phyloP scores from a whole-genome alignment of 2,888 invertebrate species.

The Caenorhabditis becei region DNA sequence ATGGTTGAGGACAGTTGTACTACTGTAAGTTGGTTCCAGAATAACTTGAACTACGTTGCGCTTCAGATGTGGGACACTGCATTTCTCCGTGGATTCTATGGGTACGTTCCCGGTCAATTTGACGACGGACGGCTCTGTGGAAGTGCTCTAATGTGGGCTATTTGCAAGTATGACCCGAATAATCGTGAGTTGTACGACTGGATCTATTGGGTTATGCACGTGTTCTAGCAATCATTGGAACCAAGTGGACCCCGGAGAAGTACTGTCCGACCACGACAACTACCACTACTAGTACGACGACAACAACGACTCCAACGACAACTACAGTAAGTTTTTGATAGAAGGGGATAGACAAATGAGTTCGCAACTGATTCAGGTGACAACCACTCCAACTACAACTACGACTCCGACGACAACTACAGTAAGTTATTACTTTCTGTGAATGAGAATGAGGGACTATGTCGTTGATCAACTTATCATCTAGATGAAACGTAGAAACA shows the following conservation, averaged over 20 bases:
- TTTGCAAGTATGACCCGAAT: constrained; percentile 43
- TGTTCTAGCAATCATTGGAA: constrained; percentile 14
- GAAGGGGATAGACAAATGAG: too few species aligned
- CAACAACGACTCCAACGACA: neutral
- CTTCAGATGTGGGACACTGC: constrained; percentile 32
- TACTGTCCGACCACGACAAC: constrained; percentile 7
- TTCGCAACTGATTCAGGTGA: too few species aligned
- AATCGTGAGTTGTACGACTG: constrained; percentile 20
- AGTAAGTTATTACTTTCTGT: too few species aligned
- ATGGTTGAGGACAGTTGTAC: constrained; percentile 38
- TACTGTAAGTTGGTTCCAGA: constrained; percentile 4
- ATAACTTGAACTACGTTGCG: neutral
- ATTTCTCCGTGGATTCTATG: constrained; percentile 12
- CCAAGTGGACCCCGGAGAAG: constrained; percentile 6
- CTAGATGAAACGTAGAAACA: too few species aligned
- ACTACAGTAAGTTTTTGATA: too few species aligned
- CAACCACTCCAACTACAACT: neutral
- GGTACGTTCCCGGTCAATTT: constrained; percentile 8
- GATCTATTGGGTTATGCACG: too few species aligned
- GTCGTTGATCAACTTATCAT: too few species aligned
- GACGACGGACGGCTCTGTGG: constrained; percentile 21
- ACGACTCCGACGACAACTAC: neutral
- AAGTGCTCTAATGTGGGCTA: constrained; percentile 19
- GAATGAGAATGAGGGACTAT: too few species aligned
- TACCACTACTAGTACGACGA: constrained; percentile 8